These are phyloP conservation scores for Bilobella aurantiaca DNA, from an alignment of 1,140 invertebrate genomes.

Conservation along the genomic window DNA sequence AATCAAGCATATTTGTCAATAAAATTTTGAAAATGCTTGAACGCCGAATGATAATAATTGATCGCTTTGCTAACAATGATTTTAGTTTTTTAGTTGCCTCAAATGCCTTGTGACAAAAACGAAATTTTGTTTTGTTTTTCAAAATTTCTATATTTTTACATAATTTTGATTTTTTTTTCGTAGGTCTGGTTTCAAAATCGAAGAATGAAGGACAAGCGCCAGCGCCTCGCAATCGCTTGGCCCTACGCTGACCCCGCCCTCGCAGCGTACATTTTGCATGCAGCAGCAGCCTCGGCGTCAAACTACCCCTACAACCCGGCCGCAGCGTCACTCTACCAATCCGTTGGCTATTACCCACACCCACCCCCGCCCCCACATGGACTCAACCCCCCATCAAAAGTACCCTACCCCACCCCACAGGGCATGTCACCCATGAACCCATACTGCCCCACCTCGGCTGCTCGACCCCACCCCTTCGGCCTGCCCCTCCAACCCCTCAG, in stretches of 20 bases:
- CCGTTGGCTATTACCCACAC: conserved; percentile 22
- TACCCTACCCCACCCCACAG: not conserved
- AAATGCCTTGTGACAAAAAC: too few species aligned
- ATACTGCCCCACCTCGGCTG: not conserved
- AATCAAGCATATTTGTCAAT: too few species aligned
- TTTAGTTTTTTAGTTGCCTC: too few species aligned
- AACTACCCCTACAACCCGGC: conserved; percentile 40
- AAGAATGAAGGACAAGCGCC: conserved; percentile 97
- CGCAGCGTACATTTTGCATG: conserved; percentile 80
- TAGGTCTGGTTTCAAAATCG: conserved; percentile 99
- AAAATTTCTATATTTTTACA: not conserved
- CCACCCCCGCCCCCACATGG: too few species aligned
- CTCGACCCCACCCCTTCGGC: not conserved
- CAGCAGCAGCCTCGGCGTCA: conserved; percentile 57
- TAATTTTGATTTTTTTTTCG: conserved; percentile 28
- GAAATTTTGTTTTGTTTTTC: too few species aligned
- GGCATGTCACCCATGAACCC: not conserved
- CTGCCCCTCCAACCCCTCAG: not conserved
- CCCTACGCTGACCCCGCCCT: conserved; percentile 86
- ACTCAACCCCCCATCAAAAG: conserved; percentile 18
- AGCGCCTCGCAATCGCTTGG: conserved; percentile 85
- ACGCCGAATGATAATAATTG: too few species aligned
- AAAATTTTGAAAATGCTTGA: too few species aligned
- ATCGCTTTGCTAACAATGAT: too few species aligned
- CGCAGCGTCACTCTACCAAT: conserved; percentile 29